Percentiles rank a stretch among this genome's conserved stretches.
Evolutionary conservation across 2,888 invertebrate species (phyloP).

Genomic region (Bhutanitis thaidina): DNA sequence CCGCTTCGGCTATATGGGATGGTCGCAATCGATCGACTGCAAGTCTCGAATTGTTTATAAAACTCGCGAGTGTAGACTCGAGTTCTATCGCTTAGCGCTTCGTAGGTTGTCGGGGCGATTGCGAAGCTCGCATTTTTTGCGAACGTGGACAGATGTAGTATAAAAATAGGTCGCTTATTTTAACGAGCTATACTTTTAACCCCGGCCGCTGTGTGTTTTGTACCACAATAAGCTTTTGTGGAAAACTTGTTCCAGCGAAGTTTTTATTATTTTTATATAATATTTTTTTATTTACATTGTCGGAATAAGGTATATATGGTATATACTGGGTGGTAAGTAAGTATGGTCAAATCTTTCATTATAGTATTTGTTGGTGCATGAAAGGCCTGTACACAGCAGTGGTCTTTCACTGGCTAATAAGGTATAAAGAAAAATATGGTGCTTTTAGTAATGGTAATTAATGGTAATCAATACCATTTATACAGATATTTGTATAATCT

Average conservation of each 20-base stretch:
- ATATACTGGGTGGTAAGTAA: too few relatives aligned
- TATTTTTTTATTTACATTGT: too few relatives aligned
- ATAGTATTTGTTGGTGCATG: too few relatives aligned
- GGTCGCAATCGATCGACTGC: not conserved
- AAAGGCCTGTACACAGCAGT: too few relatives aligned
- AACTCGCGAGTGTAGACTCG: conserved; percentile 1
- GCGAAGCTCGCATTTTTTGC: not conserved
- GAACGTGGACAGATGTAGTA: conserved; percentile 24
- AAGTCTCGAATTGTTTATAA: not conserved
- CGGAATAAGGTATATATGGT: too few relatives aligned
- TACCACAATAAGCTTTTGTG: conserved; percentile 4
- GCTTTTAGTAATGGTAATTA: too few relatives aligned
- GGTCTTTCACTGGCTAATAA: too few relatives aligned
- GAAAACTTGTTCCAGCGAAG: not conserved
- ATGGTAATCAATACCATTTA: too few relatives aligned
- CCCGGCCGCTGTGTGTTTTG: not conserved
- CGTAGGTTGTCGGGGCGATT: conserved; percentile 5
- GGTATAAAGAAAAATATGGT: too few relatives aligned
- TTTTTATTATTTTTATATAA: too few relatives aligned
- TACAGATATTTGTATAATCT: too few relatives aligned
- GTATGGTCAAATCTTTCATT: too few relatives aligned
- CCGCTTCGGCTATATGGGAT: not conserved
- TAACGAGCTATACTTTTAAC: conserved; percentile 13
- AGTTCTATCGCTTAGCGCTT: not conserved
- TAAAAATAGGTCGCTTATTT: conserved; percentile 31